Conservation (phyloP, 2,113 vertebrate genomes). For the Connochaetes taurinus region DNA sequence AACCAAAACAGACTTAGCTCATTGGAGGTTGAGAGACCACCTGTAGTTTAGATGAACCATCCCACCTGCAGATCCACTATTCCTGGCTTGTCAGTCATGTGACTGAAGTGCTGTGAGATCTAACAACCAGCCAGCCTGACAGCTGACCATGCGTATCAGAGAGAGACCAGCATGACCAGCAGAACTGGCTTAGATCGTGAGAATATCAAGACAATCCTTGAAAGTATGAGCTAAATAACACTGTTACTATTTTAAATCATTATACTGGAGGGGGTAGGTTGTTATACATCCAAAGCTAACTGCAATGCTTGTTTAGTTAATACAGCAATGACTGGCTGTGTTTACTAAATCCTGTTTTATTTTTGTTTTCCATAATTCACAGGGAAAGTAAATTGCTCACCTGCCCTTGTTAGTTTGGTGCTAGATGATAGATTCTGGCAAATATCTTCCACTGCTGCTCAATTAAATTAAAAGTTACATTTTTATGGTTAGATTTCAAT, state of each 20-base stretch:
- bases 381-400: not conserved
- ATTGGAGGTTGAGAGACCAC: not conserved
- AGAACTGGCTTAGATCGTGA: not conserved
- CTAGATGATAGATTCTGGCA: not conserved
- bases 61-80: not conserved
- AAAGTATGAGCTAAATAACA: not conserved
- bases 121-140: not conserved
- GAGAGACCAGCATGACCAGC: not conserved
- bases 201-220: accelerated
- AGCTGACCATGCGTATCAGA: not conserved
- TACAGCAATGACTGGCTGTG: not conserved
- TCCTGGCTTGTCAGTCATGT: not conserved
- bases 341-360: not conserved
- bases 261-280: not conserved
- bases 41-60: too few relatives aligned
- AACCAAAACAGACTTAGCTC: not conserved
- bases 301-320: not conserved
- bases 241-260: not conserved
- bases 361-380: not conserved
- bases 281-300: not conserved
- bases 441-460: not conserved
- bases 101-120: not conserved
- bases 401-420: not conserved
- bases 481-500: not conserved
- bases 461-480: not conserved